Percentiles rank a stretch among this genome's conserved stretches.
These are phyloP conservation scores for Ceratina japonica DNA, from an alignment of 1,140 invertebrate genomes.

Conservation along the genomic window DNA sequence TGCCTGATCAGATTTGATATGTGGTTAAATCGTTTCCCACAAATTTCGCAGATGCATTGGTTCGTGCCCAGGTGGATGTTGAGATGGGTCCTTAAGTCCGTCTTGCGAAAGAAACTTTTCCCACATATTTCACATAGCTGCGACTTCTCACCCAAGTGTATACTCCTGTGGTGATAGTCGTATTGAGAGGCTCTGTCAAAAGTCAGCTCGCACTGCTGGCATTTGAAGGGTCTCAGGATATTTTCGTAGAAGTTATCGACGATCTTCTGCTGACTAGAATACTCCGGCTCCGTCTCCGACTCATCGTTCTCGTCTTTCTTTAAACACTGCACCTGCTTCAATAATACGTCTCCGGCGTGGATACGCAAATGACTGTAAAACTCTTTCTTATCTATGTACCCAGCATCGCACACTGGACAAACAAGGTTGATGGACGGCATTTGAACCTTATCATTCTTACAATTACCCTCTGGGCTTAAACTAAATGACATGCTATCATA, in stretches of 20 bases:
- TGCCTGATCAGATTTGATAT: slow-evolving; percentile 79
- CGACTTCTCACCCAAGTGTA: slow-evolving; percentile 72
- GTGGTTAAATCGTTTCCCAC: slow-evolving; percentile 78
- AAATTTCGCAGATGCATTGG: slow-evolving; percentile 76
- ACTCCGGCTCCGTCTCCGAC: slow-evolving; percentile 20
- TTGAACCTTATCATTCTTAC: not conserved
- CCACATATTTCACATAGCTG: slow-evolving; percentile 74
- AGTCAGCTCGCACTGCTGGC: slow-evolving; percentile 66
- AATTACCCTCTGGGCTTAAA: slow-evolving; percentile 10
- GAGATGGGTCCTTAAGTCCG: slow-evolving; percentile 77
- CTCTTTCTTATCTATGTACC: slow-evolving; percentile 65
- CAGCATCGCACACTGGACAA: slow-evolving; percentile 63
- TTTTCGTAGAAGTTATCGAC: slow-evolving; percentile 54
- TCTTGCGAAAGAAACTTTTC: slow-evolving; percentile 73
- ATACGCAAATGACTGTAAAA: slow-evolving; percentile 69
- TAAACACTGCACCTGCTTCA: slow-evolving; percentile 63
- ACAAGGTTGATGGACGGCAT: slow-evolving; percentile 43
- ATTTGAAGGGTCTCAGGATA: slow-evolving; percentile 67
- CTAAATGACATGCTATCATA: slow-evolving; percentile 19
- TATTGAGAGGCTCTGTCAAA: slow-evolving; percentile 73
- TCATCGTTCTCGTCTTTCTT: slow-evolving; percentile 20
- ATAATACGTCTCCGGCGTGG: slow-evolving; percentile 65
- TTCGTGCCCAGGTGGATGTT: slow-evolving; percentile 78
- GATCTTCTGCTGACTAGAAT: slow-evolving; percentile 11
- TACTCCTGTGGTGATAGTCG: slow-evolving; percentile 71